A percentile compares a stretch with the other conserved stretches of the same genome.
Conservation (phyloP, 1,140 invertebrate genomes). For the Bombyx mori region DNA sequence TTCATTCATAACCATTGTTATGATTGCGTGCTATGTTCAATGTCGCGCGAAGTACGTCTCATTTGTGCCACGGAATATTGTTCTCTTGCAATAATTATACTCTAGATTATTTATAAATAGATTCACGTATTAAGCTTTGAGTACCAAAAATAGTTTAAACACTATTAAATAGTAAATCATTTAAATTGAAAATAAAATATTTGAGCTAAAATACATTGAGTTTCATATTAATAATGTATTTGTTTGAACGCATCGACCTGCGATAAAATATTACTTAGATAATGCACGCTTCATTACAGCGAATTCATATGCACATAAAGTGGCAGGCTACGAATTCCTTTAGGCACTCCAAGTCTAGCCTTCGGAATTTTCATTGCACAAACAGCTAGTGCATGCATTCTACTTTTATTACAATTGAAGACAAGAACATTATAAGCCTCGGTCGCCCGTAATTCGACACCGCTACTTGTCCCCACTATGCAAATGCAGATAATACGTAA, state of each 20-base stretch:
- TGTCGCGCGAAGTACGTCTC: slow-evolving; percentile 27
- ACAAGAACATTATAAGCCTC: slow-evolving; percentile 29
- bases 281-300: no score
- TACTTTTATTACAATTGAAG: slow-evolving; percentile 28
- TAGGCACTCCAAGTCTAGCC: not conserved
- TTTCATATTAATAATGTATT: no score
- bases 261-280: no score
- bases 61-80: not conserved
- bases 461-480: slow-evolving; percentile 59
- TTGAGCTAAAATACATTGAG: no score
- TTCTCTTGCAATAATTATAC: not conserved
- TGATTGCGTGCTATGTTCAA: slow-evolving; percentile 55
- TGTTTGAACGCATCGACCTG: no score
- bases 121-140: no score
- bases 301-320: no score
- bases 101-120: no score
- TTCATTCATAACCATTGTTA: slow-evolving; percentile 58
- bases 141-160: no score
- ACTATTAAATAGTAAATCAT: no score
- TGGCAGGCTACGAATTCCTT: no score
- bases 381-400: slow-evolving; percentile 7
- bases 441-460: slow-evolving; percentile 45
- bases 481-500: slow-evolving; percentile 56
- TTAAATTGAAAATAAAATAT: no score
- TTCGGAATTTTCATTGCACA: not conserved